A percentile compares a stretch with the other conserved stretches of the same genome.
Evolutionary conservation across 2,797 vertebrate genomes (phyloP).

Genomic region (Zenarchopterus dispar): DNA sequence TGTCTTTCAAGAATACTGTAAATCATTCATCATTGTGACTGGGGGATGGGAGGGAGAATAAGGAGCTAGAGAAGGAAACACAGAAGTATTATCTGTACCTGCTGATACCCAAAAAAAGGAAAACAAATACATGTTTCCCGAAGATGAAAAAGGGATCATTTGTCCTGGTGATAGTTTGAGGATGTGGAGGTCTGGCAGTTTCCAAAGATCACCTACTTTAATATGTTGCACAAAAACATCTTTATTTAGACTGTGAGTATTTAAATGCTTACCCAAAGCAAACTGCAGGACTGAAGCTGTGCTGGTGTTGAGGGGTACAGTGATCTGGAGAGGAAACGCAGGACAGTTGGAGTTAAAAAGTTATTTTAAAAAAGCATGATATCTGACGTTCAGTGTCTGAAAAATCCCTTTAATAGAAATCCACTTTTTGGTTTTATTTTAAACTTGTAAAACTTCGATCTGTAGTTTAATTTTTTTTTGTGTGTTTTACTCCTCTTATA

Average conservation of each 20-base stretch:
- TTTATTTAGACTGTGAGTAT: conserved; percentile 1
- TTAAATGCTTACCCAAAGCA: conserved; percentile 90
- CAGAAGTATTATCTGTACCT: conserved; percentile 22
- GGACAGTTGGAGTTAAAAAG: not conserved
- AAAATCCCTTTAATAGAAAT: no score
- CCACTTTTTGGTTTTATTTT: no score
- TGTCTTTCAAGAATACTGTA: conserved; percentile 68
- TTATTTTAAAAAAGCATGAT: no score
- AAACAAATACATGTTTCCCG: conserved; percentile 23
- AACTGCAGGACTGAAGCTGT: conserved; percentile 96
- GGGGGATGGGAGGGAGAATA: conserved; percentile 9
- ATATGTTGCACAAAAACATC: not conserved
- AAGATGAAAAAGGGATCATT: conserved; percentile 17
- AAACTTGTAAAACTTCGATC: no score
- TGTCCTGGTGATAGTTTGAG: conserved; percentile 3
- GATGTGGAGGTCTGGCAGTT: conserved; percentile 3
- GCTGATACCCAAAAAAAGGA: conserved; percentile 13
- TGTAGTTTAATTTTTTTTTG: no score
- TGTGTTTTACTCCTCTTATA: no score
- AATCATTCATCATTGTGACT: conserved; percentile 71
- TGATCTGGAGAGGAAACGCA: conserved; percentile 79
- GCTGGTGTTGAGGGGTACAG: conserved; percentile 92
- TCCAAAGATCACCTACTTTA: conserved; percentile 11
- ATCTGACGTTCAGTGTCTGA: no score
- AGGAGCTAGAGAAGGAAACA: conserved; percentile 15